These are phyloP conservation scores for Gadus chalcogrammus DNA, from an alignment of 2,113 vertebrate species.

Conservation along the genomic window DNA sequence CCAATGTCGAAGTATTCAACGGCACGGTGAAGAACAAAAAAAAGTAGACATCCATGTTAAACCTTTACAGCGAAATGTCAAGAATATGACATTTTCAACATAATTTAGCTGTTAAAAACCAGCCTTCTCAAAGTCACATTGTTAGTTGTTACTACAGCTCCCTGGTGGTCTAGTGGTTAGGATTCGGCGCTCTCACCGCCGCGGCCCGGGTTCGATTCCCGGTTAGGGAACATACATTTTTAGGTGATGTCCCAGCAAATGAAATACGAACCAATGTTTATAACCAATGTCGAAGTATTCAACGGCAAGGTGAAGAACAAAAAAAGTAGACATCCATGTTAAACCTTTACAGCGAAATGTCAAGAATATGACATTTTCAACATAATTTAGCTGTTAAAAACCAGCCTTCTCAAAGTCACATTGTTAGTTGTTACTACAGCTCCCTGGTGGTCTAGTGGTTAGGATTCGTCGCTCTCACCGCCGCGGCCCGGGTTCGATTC, in stretches of 20 bases:
- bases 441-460: conserved; percentile 53
- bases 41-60: no score
- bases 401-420: no score
- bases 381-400: conserved; percentile 3
- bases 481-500: conserved; percentile 47
- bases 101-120: no score
- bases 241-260: background rate
- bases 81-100: no score
- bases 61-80: no score
- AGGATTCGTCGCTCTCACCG: conserved; percentile 64
- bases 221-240: conserved; percentile 41
- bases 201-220: conserved; percentile 44
- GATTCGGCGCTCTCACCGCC: conserved; percentile 62
- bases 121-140: background rate
- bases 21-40: no score
- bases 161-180: conserved; percentile 60
- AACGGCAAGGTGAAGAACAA: background rate
- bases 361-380: no score
- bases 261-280: background rate
- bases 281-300: background rate
- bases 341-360: background rate
- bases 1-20: no score
- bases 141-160: background rate
- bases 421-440: background rate
- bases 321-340: background rate